Evolutionary conservation across 2,797 vertebrate genomes (phyloP).

Genomic region (Lacerta bilineata): DNA sequence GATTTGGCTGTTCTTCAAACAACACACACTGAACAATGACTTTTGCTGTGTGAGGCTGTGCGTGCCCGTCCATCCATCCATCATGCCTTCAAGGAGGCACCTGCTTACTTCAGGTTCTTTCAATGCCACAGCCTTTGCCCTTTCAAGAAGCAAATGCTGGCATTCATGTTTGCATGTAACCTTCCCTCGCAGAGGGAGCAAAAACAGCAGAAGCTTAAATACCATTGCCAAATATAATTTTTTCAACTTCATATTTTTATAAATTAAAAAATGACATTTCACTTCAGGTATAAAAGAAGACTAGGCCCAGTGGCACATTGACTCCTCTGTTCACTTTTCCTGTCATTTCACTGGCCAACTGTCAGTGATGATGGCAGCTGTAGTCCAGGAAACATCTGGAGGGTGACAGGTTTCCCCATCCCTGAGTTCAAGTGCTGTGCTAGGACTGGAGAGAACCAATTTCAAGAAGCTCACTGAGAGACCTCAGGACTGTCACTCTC

Average conservation of each 20-base stretch:
- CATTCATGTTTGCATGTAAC: not conserved
- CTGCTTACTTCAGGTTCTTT: not conserved
- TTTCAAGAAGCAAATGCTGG: not conserved
- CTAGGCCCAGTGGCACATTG: not conserved
- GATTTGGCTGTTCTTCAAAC: conserved; percentile 4
- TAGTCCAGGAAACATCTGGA: too few relatives aligned
- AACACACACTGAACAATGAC: conserved; percentile 22
- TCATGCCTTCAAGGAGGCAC: conserved; percentile 34
- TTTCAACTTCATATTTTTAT: not conserved
- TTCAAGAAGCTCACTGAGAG: not conserved
- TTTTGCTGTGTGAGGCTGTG: not conserved
- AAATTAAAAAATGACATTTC: not conserved
- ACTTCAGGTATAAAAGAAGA: conserved; percentile 9
- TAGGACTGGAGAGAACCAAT: not conserved
- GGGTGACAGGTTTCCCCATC: too few relatives aligned
- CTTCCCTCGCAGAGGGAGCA: not conserved
- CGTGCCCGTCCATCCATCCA: not conserved
- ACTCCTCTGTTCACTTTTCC: not conserved
- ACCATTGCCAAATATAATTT: accelerated
- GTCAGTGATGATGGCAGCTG: too few relatives aligned
- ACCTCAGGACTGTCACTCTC: not conserved
- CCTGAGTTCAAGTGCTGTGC: not conserved
- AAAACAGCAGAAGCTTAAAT: accelerated
- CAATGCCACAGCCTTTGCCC: not conserved
- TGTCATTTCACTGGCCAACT: not conserved